These are phyloP conservation scores for Cynaeus angustus DNA, from an alignment of 2,888 invertebrate genomes.

Conservation along the genomic window DNA sequence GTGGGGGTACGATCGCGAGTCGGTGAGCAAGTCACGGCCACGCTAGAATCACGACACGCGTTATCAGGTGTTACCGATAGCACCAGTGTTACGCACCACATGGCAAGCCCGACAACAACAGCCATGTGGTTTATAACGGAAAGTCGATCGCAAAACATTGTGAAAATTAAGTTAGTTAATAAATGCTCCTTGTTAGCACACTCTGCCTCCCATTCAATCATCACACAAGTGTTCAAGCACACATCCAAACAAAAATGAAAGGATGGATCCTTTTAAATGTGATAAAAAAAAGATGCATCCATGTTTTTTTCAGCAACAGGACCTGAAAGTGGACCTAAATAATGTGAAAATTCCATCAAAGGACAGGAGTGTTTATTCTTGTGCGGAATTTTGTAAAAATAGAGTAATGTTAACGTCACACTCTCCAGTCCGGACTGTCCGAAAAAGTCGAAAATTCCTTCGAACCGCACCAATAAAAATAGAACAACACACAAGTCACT, in stretches of 20 bases:
- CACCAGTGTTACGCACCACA: constrained; percentile 58
- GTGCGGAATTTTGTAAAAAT: constrained; percentile 43
- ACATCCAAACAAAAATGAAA: constrained; percentile 25
- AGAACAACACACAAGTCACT: constrained; percentile 53
- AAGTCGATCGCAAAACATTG: constrained; percentile 47
- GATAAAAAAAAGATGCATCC: constrained; percentile 39
- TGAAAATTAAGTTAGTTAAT: constrained; percentile 28
- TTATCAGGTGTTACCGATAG: constrained; percentile 57
- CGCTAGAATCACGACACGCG: constrained; percentile 66
- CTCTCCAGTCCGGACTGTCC: constrained; percentile 31
- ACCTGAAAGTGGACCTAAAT: constrained; percentile 38
- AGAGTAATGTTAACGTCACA: constrained; percentile 38
- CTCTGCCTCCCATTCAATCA: constrained; percentile 27
- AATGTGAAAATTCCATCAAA: constrained; percentile 30
- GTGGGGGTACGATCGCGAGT: constrained; percentile 52
- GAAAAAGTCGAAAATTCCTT: constrained; percentile 33
- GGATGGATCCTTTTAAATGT: constrained; percentile 24
- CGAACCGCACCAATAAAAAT: constrained; percentile 50
- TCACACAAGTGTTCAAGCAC: constrained; percentile 20
- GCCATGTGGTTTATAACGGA: constrained; percentile 58
- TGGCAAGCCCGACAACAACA: constrained; percentile 56
- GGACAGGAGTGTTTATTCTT: constrained; percentile 23
- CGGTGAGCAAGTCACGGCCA: constrained; percentile 55
- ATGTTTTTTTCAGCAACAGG: constrained; percentile 22
- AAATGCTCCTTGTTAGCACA: constrained; percentile 26